Conservation (phyloP, 2,888 invertebrate species). For the Brachynemurus nebulosus region DNA sequence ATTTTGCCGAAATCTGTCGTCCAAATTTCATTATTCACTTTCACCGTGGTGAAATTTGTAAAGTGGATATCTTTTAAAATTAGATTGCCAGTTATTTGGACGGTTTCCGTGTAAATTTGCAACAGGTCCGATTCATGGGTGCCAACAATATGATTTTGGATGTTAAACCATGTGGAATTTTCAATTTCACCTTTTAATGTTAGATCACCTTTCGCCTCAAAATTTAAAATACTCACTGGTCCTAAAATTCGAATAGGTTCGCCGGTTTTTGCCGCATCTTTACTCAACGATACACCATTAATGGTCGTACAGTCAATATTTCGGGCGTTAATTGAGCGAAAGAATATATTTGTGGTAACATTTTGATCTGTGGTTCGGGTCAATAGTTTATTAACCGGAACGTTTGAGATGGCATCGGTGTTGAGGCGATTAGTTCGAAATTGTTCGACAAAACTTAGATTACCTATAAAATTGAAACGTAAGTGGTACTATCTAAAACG, state of each 20-base stretch:
- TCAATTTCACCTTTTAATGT: conserved; percentile 19
- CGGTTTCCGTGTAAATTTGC: conserved; percentile 26
- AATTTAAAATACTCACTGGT: conserved; percentile 22
- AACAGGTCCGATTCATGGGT: conserved; percentile 23
- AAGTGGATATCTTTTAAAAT: conserved; percentile 22
- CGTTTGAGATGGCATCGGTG: background rate
- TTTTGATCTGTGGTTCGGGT: background rate
- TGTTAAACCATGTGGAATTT: background rate
- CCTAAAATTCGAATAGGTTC: conserved; percentile 19
- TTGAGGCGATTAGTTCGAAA: conserved; percentile 16
- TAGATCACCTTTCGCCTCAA: conserved; percentile 21
- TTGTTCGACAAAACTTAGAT: conserved; percentile 10
- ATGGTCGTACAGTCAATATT: background rate
- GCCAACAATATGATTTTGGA: background rate
- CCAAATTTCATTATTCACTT: conserved; percentile 21
- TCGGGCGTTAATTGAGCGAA: background rate
- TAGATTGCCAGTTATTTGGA: conserved; percentile 27
- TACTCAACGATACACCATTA: conserved; percentile 22
- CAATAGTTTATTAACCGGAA: background rate
- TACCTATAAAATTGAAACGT: background rate
- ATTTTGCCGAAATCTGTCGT: conserved; percentile 16
- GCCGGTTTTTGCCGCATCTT: conserved; percentile 18
- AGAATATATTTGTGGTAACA: background rate
- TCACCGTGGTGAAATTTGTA: conserved; percentile 18
- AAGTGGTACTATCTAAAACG: too few relatives aligned